Conservation (phyloP, 2,797 vertebrate genomes). For the Eospalax fontanierii region DNA sequence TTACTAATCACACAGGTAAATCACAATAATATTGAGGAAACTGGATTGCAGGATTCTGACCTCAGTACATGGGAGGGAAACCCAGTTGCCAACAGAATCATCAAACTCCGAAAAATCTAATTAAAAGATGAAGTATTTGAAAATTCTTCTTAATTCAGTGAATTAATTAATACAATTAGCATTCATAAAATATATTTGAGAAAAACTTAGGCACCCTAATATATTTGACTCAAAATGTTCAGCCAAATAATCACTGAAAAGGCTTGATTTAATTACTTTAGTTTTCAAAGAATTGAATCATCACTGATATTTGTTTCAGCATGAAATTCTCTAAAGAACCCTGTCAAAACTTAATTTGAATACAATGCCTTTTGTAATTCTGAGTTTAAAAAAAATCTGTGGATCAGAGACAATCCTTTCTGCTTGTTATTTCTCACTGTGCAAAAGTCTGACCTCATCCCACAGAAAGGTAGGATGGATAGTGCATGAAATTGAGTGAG, state of each 20-base stretch:
- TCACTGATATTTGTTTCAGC: slow-evolving; percentile 54
- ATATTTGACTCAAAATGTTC: not conserved
- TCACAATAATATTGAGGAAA: not conserved
- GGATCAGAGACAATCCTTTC: slow-evolving; percentile 14
- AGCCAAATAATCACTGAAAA: not conserved
- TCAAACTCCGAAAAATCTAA: not conserved
- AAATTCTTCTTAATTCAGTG: slow-evolving; percentile 7
- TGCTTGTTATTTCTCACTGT: not conserved
- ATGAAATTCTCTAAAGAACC: slow-evolving; percentile 48
- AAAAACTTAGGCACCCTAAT: not conserved
- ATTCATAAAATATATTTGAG: slow-evolving; percentile 54
- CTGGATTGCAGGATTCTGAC: not conserved
- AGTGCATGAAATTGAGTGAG: slow-evolving; percentile 30
- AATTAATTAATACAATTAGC: not conserved
- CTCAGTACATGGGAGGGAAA: not conserved
- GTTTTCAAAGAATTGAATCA: slow-evolving; percentile 31
- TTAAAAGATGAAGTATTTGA: not conserved
- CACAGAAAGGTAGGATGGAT: slow-evolving; percentile 25
- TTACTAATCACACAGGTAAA: not conserved
- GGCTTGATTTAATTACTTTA: slow-evolving; percentile 65
- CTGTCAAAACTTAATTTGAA: slow-evolving; percentile 65
- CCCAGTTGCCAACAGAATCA: not conserved
- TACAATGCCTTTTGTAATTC: not conserved
- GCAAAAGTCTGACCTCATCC: slow-evolving; percentile 15
- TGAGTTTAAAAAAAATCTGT: slow-evolving; percentile 57